phyloP scores from a whole-genome alignment of 1,140 invertebrate species.

The Cydia fagiglandana region DNA sequence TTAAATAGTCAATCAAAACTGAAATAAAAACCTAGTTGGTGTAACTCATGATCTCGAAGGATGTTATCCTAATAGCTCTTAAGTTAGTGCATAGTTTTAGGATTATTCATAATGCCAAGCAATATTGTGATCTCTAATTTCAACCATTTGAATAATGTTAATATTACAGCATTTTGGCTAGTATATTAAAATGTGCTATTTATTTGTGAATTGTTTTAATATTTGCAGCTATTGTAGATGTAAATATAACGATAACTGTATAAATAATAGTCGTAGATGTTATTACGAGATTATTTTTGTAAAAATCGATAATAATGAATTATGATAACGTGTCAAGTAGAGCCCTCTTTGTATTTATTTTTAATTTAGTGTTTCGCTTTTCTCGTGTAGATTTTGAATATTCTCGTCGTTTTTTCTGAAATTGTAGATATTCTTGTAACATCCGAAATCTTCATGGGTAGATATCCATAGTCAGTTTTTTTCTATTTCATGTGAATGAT shows the following conservation, averaged over 20 bases:
- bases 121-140: slow-evolving; percentile 70
- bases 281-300: slow-evolving; percentile 25
- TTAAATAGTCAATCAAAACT: slow-evolving; percentile 1
- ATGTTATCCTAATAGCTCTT: slow-evolving; percentile 33
- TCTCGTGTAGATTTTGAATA: slow-evolving; percentile 27
- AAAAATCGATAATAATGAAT: neutral
- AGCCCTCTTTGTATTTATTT: slow-evolving; percentile 4
- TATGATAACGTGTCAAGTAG: slow-evolving; percentile 14
- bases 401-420: slow-evolving; percentile 22
- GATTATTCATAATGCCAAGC: slow-evolving; percentile 65
- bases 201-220: neutral
- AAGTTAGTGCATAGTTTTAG: slow-evolving; percentile 40
- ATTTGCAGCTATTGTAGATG: neutral
- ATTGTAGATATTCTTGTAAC: neutral
- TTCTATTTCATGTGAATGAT: neutral
- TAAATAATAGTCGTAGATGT: slow-evolving; percentile 9
- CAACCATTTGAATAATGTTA: slow-evolving; percentile 41
- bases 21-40: slow-evolving; percentile 36
- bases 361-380: neutral
- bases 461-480: neutral
- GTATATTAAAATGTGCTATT: slow-evolving; percentile 7
- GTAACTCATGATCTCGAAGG: slow-evolving; percentile 43
- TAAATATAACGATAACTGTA: slow-evolving; percentile 23
- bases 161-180: slow-evolving; percentile 20
- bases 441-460: neutral